Conservation (phyloP, 1,140 invertebrate genomes). For the Apis mellifera region Amel_HAv3.1 CM009935.2:7135001-7135500, state of each 20-base stretch:
- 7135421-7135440: conserved; percentile 33
- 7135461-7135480: conserved; percentile 71
- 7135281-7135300: conserved; percentile 20
- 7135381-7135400: conserved; percentile 70
- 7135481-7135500: conserved; percentile 46
- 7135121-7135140: conserved; percentile 21
- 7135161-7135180: conserved; percentile 26
- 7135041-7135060: conserved; percentile 19
- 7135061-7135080: conserved; percentile 11
- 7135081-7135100: background rate
- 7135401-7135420: conserved; percentile 55
- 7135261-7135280: conserved; percentile 49
- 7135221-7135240: background rate
- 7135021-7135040: conserved; percentile 27
- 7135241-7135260: conserved; percentile 47
- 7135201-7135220: conserved; percentile 3
- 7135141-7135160: conserved; percentile 39
- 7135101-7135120: background rate
- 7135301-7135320: conserved; percentile 15
- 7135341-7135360: conserved; percentile 57
- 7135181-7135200: conserved; percentile 34
- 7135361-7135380: conserved; percentile 62
- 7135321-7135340: conserved; percentile 1
- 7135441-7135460: conserved; percentile 44
- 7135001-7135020: conserved; percentile 31